A percentile compares a stretch with the other conserved stretches of the same genome.
Conservation (phyloP, 2,888 invertebrate species). For the Papilio gigon region DNA sequence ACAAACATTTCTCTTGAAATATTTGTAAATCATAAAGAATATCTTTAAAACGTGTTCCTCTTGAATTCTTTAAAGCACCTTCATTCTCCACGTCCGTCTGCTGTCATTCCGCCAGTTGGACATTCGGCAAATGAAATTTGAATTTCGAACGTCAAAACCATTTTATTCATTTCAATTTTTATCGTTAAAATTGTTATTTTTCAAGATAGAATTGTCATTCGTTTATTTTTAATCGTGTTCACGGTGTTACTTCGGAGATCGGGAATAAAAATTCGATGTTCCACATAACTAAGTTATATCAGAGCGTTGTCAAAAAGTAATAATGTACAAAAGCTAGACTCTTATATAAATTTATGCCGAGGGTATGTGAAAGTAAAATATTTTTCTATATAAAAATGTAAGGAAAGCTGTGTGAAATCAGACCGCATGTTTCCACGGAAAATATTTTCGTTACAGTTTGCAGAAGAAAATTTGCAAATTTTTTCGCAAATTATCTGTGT, state of each 20-base stretch:
- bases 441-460: slow-evolving; percentile 18
- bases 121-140: background rate
- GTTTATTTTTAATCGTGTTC: too few relatives aligned
- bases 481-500: slow-evolving; percentile 33
- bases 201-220: background rate
- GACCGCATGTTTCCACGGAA: background rate
- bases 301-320: too few relatives aligned
- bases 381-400: background rate
- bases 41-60: background rate
- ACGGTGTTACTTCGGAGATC: too few relatives aligned
- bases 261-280: too few relatives aligned
- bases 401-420: background rate
- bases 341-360: too few relatives aligned
- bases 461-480: slow-evolving; percentile 19
- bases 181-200: background rate
- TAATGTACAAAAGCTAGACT: too few relatives aligned
- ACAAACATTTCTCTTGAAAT: too few relatives aligned
- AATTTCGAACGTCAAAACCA: slow-evolving; percentile 2
- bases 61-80: background rate
- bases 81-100: slow-evolving; percentile 1
- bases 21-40: too few relatives aligned
- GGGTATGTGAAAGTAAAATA: too few relatives aligned
- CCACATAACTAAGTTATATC: too few relatives aligned
- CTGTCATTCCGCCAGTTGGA: background rate
- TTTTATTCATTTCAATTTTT: slow-evolving; percentile 1